Evolutionary conservation across 2,888 invertebrate genomes (phyloP), one percentile per base, ranked within the genome.

Genomic region (Camptogramma bilineatum): DNA sequence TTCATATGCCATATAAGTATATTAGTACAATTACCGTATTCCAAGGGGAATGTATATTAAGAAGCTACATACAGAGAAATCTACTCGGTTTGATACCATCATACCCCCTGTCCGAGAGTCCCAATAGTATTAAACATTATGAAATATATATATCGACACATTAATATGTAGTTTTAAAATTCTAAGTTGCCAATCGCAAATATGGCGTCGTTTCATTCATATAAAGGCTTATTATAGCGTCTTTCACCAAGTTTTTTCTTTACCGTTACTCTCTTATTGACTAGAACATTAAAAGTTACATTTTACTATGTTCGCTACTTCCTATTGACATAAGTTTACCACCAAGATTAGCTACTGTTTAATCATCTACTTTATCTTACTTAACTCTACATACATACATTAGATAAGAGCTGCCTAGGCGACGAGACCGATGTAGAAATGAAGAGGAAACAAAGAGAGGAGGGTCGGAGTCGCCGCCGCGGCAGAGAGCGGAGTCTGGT

Each of bases 301-400:
- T 85, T 84, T 87, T 85, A 82, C 85, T 91, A 87, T 86, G 84
- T 85, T 80, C 59, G 74, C 93, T 91, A 91, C 87, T 85, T 80
- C 82, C 90, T 91, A 91, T 89, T 82, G 90, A 92, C 92, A 91
- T 91, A 92, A 92, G 91, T 92, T 93, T 92, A 93, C 93, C 93
- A 93, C 83, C 93, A 91, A 93, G 81, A 66, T 83, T 84, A 83
- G 81, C 90, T 90, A 90, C 88, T 83, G 75, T 82, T 84, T 81
- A 82, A 71, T 77, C 74, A 67, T 81, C 90, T 87, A 90, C 87
- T 62, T 90, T 89, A 89, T 78, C 83, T 87, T 90, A 91, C 82
- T 87, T 91, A 86, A 82, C 91, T 91, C 93, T 93, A 93, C 93
- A 93, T 93, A 93, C 92, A 93, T 93, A 93, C 92, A 91, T 91